These are phyloP conservation scores for Meandrina meandrites DNA, from an alignment of 92 coral and sea anemone genomes.

Conservation along the genomic window DNA sequence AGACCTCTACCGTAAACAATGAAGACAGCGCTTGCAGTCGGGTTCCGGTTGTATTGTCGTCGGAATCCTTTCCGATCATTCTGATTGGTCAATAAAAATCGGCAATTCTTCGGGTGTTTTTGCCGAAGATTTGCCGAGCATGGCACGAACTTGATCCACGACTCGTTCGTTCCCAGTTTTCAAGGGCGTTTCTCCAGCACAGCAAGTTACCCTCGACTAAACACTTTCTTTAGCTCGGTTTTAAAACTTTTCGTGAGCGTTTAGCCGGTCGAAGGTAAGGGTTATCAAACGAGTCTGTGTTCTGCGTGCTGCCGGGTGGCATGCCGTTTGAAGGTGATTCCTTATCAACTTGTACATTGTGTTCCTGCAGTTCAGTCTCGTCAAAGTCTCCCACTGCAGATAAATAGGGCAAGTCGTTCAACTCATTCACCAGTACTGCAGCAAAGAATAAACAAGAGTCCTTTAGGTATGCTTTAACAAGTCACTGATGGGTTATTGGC, in stretches of 20 bases:
- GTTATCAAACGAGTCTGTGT: constrained; percentile 58
- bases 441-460: neutral
- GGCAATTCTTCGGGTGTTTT: neutral
- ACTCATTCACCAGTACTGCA: constrained; percentile 59
- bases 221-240: constrained; percentile 43
- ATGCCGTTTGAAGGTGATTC: constrained; percentile 19
- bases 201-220: too few species aligned
- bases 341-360: constrained; percentile 28
- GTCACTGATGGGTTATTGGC: too few species aligned
- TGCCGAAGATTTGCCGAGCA: neutral
- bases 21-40: neutral
- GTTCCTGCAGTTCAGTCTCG: constrained; percentile 43
- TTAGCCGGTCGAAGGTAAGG: constrained; percentile 84
- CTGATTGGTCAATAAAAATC: neutral
- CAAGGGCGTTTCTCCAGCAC: too few species aligned
- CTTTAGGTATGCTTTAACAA: too few species aligned
- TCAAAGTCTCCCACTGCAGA: constrained; percentile 73
- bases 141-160: neutral
- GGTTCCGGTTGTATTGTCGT: too few species aligned
- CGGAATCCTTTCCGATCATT: neutral
- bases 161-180: neutral
- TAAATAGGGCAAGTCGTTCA: constrained; percentile 56
- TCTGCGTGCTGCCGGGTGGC: constrained; percentile 11
- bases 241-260: constrained; percentile 51
- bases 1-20: neutral